Base-by-base conservation (phyloP, 2,113 vertebrate genomes). In the Gasterosteus aculeatus region DNA sequence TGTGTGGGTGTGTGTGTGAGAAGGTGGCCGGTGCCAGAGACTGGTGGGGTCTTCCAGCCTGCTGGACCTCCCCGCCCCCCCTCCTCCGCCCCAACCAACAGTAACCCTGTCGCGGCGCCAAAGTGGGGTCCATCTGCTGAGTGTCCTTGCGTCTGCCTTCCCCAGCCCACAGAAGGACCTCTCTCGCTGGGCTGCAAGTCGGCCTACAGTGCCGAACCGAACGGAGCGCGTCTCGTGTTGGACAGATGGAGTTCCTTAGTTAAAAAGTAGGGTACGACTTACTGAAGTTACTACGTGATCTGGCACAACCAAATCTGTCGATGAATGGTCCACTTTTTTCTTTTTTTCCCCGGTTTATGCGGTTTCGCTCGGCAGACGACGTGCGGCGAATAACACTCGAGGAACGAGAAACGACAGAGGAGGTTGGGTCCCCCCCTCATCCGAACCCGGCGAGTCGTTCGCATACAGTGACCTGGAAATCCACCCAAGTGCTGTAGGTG, bases 81-180 rank as follows among this genome's bases (percentile, higher is more conserved):
- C 76, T 69, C 70, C 11, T 7, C 35, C 35, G 5, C 5, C 35
- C 35, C 35, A 35, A 35, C 35, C 5, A 38, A 5, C 63, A 78
- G 63, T 86, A 78, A 71, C 81, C 85, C 83, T 35, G 53, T 77
- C 69, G 57, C 67, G 44, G 26, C n/a, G 1, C 80, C 77, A 71
- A 85, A 86, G 82, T 69, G 81, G 57, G 61, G 77, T 84, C 92
- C 92, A 91, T 92, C 91, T 93, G 92, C 77, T 89, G 72, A 60
- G 86, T 85, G 89, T 84, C 87, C 84, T 81, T 71, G 74, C 35
- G 44, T 69, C 90, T 83, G 84, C 75, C 79, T 84, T 68, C 60
- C 22, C 54, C 81, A 84, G 75, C 82, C 73, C 86, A 88, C 82
- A 82, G 65, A 51, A 75, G 75, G 80, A 78, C 69, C 62, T 64